Conservation (phyloP, 2,113 vertebrate species). For the Cryptomyrus ogoouensis region DNA sequence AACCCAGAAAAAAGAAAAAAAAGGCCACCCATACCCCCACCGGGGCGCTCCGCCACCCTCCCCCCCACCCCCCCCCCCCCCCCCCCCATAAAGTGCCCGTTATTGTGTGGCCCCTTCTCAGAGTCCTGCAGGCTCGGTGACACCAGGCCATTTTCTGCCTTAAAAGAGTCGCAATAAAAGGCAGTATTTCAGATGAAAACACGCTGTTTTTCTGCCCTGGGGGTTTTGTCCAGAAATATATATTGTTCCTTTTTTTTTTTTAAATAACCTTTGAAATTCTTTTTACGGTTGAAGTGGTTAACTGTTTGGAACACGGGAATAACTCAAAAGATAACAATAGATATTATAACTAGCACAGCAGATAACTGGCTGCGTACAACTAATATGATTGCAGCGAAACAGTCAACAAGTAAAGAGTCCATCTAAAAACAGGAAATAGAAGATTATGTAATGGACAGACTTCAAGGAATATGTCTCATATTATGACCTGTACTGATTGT, state of each 20-base stretch:
- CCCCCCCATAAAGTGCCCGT: background rate
- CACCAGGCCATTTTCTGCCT: background rate
- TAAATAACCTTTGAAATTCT: constrained; percentile 17
- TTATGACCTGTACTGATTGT: background rate
- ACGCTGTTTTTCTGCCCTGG: background rate
- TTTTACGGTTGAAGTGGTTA: constrained; percentile 19
- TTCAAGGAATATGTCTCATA: background rate
- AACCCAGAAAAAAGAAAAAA: no score
- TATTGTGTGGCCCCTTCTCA: background rate
- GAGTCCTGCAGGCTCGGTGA: background rate
- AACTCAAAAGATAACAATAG: background rate
- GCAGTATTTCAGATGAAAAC: constrained; percentile 19
- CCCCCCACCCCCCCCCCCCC: background rate
- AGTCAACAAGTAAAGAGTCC: background rate
- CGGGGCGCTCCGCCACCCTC: no score
- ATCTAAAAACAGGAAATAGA: background rate
- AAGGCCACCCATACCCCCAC: no score
- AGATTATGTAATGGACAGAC: background rate
- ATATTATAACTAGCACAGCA: background rate
- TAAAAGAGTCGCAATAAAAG: constrained; percentile 16
- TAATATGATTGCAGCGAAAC: background rate
- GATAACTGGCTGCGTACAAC: background rate
- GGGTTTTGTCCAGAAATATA: constrained; percentile 4
- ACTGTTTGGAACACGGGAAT: background rate
- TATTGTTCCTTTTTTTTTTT: constrained; percentile 10